Base-by-base conservation (phyloP, 2,113 vertebrate species). In the Equus przewalskii region DNA sequence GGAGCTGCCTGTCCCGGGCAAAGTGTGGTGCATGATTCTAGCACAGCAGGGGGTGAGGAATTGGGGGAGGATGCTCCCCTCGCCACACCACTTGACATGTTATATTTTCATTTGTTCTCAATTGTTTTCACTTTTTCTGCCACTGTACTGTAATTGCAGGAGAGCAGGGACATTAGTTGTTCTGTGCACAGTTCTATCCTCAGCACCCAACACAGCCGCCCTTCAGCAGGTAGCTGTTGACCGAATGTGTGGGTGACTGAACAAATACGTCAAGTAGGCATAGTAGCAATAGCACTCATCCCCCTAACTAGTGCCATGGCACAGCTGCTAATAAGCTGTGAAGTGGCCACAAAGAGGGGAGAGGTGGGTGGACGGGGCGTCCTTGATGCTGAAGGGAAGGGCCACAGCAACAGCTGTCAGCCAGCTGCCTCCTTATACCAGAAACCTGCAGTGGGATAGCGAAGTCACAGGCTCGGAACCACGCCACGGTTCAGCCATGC, bases 21-120 rank as follows among this genome's bases (percentile, higher is more conserved):
- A 83, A 33, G 15, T n/a, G 21, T 21, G 18, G 3, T 18, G 9
- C 4, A 1, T 18, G 8, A n/a, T 30, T 89, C 88, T 19, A 60
- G 64, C 0, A 16, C 0, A 54, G 21, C n/a, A 51, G 18, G 44
- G 2, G 44, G 21, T 22, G n/a, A 54, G 56, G 28, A n/a, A 26
- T 0, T 26, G 13, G 4, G 26, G 54, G 81, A 51, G 0, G 7
- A 4, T 7, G 44, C 0, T 5, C n/a, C n/a, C 7, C 4, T 5
- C 24, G 30, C 30, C 65, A 22, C 44, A 41, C 4, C 7, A 22
- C 44, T 11, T 6, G n/a, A 73, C 8, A 24, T 3, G 8, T 5
- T 14, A 16, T 16, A 22, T 54, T 69, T 80, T n/a, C 30, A 46
- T 4, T 22, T 73, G 67, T 51, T 64, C 67, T 64, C 30, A 46